Evolutionary conservation across 2,888 invertebrate species (phyloP).

Genomic region (Drosophila peninsularis): DNA sequence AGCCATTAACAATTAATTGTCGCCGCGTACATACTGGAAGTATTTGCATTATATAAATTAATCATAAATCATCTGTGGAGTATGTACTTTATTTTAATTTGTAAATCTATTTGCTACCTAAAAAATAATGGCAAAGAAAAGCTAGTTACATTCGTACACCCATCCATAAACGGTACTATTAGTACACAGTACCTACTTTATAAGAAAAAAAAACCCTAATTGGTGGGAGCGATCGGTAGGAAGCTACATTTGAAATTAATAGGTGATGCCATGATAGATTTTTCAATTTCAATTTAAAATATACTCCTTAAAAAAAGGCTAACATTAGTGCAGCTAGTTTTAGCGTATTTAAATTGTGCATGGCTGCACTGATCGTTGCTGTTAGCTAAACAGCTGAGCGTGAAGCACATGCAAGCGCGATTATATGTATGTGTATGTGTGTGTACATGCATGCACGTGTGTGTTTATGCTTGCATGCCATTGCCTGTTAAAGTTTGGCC

Average conservation of each 20-base stretch:
- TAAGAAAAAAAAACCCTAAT: too few relatives aligned
- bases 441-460: not conserved
- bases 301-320: not conserved
- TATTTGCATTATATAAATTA: conserved; percentile 4
- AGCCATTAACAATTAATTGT: conserved; percentile 19
- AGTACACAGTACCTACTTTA: not conserved
- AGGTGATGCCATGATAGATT: too few relatives aligned
- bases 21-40: conserved; percentile 1
- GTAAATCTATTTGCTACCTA: conserved; percentile 3
- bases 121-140: conserved; percentile 7
- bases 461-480: not conserved
- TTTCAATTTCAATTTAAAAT: not conserved
- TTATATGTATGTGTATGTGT: not conserved
- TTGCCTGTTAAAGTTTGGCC: conserved; percentile 15
- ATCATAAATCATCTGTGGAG: conserved; percentile 17
- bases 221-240: too few relatives aligned
- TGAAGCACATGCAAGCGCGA: not conserved
- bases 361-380: conserved; percentile 9
- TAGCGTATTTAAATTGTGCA: not conserved
- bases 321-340: not conserved
- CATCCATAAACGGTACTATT: too few relatives aligned
- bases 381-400: conserved; percentile 35
- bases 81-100: conserved; percentile 8
- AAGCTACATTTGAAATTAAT: too few relatives aligned
- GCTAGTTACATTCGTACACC: not conserved